Conservation (phyloP, 2,797 vertebrate genomes). For the Betta splendens region DNA sequence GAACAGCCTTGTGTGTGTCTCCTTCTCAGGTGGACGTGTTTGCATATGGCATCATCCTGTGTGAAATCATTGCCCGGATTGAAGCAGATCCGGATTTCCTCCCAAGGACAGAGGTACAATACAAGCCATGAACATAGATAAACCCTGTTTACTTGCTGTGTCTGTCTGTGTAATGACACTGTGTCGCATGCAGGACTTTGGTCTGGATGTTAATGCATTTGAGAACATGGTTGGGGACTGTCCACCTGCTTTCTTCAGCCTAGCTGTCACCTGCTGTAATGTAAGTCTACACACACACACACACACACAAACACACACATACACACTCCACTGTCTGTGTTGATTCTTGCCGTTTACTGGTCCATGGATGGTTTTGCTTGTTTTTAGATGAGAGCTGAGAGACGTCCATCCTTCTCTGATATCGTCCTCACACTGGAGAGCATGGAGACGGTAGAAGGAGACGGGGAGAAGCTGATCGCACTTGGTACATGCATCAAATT, state of each 20-base stretch:
- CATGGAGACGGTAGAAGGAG: conserved; percentile 37
- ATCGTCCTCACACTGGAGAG: conserved; percentile 86
- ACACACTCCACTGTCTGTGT: no score
- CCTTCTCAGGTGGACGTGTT: conserved; percentile 89
- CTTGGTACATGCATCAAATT: conserved; percentile 51
- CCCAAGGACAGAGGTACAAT: conserved; percentile 91
- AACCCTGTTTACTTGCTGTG: no score
- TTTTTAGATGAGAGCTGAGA: conserved; percentile 85
- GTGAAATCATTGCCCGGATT: conserved; percentile 92
- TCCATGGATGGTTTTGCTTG: no score
- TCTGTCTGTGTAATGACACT: no score
- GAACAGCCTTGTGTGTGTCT: neutral
- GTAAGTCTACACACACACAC: conserved; percentile 76
- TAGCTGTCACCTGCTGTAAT: conserved; percentile 91
- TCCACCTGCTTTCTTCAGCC: conserved; percentile 85
- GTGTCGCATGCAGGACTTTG: conserved; percentile 86
- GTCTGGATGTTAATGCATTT: conserved; percentile 88
- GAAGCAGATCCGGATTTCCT: conserved; percentile 94
- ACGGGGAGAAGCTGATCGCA: conserved; percentile 48
- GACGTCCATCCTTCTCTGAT: conserved; percentile 87
- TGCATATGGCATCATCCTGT: conserved; percentile 92
- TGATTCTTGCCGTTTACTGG: no score
- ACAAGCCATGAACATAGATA: conserved; percentile 17
- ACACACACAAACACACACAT: neutral
- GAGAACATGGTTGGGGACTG: conserved; percentile 89